These are phyloP conservation scores for Dynastes tityus DNA, from an alignment of 2,888 invertebrate species.

Conservation along the genomic window DNA sequence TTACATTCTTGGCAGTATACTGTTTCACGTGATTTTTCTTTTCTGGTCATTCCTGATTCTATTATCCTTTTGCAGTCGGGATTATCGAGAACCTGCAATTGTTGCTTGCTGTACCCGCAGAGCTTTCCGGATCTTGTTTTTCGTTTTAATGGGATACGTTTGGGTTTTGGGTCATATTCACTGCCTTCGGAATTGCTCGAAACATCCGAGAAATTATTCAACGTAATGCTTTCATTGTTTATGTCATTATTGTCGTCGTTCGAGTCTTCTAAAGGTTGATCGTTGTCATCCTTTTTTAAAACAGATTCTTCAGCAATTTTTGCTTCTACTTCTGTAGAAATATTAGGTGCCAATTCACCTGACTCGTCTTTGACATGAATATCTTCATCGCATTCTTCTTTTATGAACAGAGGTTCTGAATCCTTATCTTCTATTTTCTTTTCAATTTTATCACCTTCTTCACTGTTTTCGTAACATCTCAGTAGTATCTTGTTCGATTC, in stretches of 20 bases:
- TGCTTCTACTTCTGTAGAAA: neutral
- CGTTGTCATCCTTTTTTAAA: neutral
- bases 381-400: neutral
- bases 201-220: too few relatives aligned
- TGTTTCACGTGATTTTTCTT: neutral
- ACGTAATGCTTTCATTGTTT: too few relatives aligned
- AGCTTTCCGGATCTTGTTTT: neutral
- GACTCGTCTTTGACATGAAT: neutral
- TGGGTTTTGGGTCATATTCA: neutral
- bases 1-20: slow-evolving; percentile 8
- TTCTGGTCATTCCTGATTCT: neutral
- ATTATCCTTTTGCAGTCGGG: slow-evolving; percentile 19
- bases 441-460: neutral
- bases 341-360: neutral
- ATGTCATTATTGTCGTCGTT: neutral
- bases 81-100: slow-evolving; percentile 1
- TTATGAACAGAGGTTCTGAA: neutral
- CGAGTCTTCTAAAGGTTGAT: neutral
- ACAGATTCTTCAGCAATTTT: neutral
- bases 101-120: neutral
- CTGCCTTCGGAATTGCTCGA: neutral
- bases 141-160: neutral
- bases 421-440: neutral
- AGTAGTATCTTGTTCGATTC: neutral
- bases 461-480: neutral